Conservation (phyloP, 2,797 vertebrate genomes). For the Sebastes elongatus region DNA sequence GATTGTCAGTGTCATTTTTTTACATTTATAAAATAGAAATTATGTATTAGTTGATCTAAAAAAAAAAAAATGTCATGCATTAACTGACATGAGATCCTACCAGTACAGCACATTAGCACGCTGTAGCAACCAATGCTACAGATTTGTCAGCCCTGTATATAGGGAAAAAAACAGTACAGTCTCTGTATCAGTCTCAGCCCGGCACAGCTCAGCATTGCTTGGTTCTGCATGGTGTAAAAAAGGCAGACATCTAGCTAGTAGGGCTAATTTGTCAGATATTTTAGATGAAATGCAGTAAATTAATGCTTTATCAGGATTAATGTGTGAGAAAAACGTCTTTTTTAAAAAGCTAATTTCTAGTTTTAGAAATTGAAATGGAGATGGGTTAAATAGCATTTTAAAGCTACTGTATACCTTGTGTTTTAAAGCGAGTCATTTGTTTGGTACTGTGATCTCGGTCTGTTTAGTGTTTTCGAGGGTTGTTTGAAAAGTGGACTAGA, state of each 20-base stretch:
- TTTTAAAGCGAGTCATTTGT: neutral
- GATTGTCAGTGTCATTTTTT: neutral
- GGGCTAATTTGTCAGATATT: neutral
- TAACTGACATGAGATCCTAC: neutral
- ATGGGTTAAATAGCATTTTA: neutral
- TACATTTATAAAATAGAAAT: neutral
- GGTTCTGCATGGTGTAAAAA: neutral
- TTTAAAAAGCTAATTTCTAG: too few relatives aligned
- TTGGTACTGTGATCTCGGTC: constrained; percentile 8
- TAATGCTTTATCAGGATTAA: neutral
- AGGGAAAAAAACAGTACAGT: neutral
- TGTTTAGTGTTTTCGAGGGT: constrained; percentile 44
- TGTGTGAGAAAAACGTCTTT: neutral
- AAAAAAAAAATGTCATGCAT: neutral
- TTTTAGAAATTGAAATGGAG: neutral
- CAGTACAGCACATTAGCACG: neutral
- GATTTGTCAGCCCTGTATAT: neutral
- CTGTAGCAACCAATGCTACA: neutral
- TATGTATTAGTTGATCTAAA: neutral
- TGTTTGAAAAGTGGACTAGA: constrained; percentile 56
- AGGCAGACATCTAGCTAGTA: neutral
- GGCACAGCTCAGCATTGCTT: neutral
- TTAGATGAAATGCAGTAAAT: neutral
- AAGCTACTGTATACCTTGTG: neutral
- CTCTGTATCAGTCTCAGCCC: neutral